Base-by-base conservation (phyloP, 2,797 vertebrate genomes). In the Crenichthys baileyi region DNA sequence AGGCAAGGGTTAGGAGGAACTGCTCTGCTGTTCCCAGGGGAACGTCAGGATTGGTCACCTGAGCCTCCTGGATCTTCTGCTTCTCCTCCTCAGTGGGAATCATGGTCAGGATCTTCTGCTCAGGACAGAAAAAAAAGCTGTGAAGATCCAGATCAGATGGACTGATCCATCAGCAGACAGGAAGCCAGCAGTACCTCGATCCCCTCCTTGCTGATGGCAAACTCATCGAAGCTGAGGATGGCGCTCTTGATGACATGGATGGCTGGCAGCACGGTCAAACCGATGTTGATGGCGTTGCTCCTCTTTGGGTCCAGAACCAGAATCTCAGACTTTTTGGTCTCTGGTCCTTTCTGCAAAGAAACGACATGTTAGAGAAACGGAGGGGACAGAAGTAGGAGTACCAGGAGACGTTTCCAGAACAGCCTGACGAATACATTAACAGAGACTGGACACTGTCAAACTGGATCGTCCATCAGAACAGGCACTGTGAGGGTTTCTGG, bases 281-380 rank as follows among this genome's bases (percentile, higher is more conserved):
- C 98, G 4, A 99, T 99, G 94, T 99, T 99, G 90, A 99, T 99
- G 78, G 97, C 97, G 0, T 99, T 99, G 87, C 98, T 99, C 83
- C 97, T 96, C 91, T 99, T 98, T 0, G 97, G 91, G 85, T 99
- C 98, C 82, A 99, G 92, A 77, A 99, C 96, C 26, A 94, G 92
- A 39, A 98, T 94, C 83, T 94, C 94, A 7, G 96, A 91, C 84
- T 96, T 97, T 89, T 97, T 99, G 20, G 91, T 93, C 50, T 99
- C 98, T 0, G 87, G 85, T 39, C 95, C 96, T 94, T 97, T 98
- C 97, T 99, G 92, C 41, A 78, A 3, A 55, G 7, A 39, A 75
- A 31, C 0, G 0, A 51, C 8, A 58, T 1, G n/a, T 51, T 26
- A 73, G 1, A 26, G 36, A 13, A 0, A 5, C 8, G 2, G 44